Base-by-base conservation (phyloP, 2,797 vertebrate species). In the Scarus forsteni region DNA sequence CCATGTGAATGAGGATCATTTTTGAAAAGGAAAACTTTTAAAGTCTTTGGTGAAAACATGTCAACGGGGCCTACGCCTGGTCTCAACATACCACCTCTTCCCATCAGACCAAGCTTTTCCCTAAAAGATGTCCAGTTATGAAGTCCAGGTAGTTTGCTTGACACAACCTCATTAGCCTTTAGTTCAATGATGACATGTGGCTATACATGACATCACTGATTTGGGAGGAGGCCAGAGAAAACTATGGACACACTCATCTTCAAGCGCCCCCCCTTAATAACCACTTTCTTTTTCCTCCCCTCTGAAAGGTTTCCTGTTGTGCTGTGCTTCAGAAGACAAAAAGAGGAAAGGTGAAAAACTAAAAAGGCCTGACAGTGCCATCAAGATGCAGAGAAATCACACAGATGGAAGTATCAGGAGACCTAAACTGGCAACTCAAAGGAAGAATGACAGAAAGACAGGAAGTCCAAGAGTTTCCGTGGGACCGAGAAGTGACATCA, bases 281-380 rank as follows among this genome's bases (percentile, higher is more conserved):
- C 14, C 39, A 66, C 13, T 14, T 6, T 34, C 13, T 35, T 2
- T 53, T 12, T 76, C 65, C 36, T 60, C 79, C 49, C 74, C 62
- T 46, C 46, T 40, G 46, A 7, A 19, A 91, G 88, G 75, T 72
- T 57, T 80, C 56, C 61, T 88, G 39, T 60, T 79, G 5, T 76
- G 64, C 68, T 64, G 34, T 8, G 60, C 79, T 53, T 58, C 56
- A 60, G 73, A 82, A 68, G 73, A 50, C 52, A 59, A 84, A 49
- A 77, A 63, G 73, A 81, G 51, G 43, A 52, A 69, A 57, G 60
- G 5, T 5, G 19, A 68, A 50, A 62, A 40, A 40, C 15, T 42
- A 53, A 61, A 67, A 65, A 78, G 61, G 15, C 7, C 36, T 50
- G 50, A 34, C 10, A 79, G 49, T 44, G 78, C 39, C 6, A 49